phyloP scores from a whole-genome alignment of 2,113 vertebrate species.

The Microtus pennsylvanicus region DNA sequence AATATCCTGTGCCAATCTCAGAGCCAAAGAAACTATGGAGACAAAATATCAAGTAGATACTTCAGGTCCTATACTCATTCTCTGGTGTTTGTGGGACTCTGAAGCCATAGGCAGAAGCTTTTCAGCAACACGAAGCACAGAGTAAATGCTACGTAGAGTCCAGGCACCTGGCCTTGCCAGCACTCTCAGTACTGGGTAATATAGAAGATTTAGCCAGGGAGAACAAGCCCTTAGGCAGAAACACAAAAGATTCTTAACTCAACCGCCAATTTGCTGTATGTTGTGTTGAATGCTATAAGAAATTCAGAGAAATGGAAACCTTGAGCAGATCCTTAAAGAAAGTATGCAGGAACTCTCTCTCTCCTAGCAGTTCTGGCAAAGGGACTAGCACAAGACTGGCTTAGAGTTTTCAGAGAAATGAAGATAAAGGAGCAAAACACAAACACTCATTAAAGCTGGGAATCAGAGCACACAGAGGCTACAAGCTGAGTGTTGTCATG shows the following conservation, averaged over 20 bases:
- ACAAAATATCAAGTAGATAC: not conserved
- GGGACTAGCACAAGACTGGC: not conserved
- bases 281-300: not conserved
- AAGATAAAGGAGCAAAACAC: conserved; percentile 7
- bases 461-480: not conserved
- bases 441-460: not conserved
- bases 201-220: not conserved
- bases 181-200: accelerated
- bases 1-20: not conserved
- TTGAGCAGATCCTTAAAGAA: not conserved
- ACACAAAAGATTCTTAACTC: not conserved
- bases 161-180: too few species aligned
- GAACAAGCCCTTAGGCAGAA: not conserved
- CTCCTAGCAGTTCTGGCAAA: not conserved
- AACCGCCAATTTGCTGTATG: not conserved
- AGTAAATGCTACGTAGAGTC: not conserved
- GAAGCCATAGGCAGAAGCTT: not conserved
- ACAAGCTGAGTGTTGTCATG: not conserved
- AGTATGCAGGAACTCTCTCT: not conserved
- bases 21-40: conserved; percentile 31
- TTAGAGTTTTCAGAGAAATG: not conserved
- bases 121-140: not conserved
- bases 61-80: not conserved
- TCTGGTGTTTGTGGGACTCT: not conserved
- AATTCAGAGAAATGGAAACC: not conserved